phyloP scores from a whole-genome alignment of 2,113 vertebrate species.

The Macroglossus sobrinus region DNA sequence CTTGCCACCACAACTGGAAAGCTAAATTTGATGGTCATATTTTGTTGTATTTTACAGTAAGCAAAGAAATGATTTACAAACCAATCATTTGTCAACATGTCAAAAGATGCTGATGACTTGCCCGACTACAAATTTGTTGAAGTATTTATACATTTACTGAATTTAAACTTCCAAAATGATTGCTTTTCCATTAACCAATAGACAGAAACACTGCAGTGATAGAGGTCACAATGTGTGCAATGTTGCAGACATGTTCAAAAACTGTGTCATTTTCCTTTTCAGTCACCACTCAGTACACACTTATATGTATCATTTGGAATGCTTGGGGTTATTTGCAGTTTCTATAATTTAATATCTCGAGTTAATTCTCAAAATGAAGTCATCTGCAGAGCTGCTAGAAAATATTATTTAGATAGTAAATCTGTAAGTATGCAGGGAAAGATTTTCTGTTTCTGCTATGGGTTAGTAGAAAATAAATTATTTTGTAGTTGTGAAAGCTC shows the following conservation, averaged over 20 bases:
- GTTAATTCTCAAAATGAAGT: conserved; percentile 48
- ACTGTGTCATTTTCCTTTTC: neutral
- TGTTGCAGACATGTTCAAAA: neutral
- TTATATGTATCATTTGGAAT: conserved; percentile 15
- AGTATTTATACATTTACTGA: conserved; percentile 6
- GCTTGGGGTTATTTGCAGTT: conserved; percentile 25
- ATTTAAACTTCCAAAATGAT: neutral
- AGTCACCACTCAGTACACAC: neutral
- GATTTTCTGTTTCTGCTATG: conserved; percentile 43
- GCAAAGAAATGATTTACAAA: neutral
- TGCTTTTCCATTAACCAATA: neutral
- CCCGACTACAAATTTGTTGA: neutral
- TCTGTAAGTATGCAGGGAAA: conserved; percentile 37
- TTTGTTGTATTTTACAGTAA: conserved; percentile 10
- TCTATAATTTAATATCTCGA: conserved; percentile 29
- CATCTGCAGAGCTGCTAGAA: conserved; percentile 47
- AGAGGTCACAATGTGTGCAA: neutral
- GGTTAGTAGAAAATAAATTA: conserved; percentile 48
- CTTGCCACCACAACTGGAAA: neutral
- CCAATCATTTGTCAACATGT: neutral
- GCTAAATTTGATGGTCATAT: neutral
- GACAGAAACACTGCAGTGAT: neutral
- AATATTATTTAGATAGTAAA: conserved; percentile 58
- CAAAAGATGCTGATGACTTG: neutral
- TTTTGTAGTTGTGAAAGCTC: conserved; percentile 29